Evolutionary conservation across 2,113 vertebrate species (phyloP), one percentile per base, ranked within the genome.

Genomic region (Bubalus kerabau): DNA sequence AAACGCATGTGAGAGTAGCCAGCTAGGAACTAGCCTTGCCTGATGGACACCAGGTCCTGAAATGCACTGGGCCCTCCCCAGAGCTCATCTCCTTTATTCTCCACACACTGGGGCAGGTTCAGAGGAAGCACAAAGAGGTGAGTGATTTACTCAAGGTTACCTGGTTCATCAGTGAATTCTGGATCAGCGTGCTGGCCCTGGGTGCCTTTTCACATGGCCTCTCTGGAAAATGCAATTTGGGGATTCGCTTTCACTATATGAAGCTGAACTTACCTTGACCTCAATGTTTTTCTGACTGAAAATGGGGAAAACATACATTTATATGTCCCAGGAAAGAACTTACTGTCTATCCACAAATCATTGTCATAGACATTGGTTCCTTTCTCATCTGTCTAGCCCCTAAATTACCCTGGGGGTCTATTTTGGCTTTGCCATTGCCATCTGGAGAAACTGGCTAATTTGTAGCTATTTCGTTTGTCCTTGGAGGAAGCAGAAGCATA

Each of bases 331-430:
- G 80, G 90, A 80, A 97, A 95, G 67, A 86, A 24, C 19, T 28
- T 6, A 46, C 36, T 74, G 30, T 56, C 60, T 40, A 19, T 14
- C 59, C 50, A 94, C 96, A 96, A 94, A 94, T 95, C 97, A 92
- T 59, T 0, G 2, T 13, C 17, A 4, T 0, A 46, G 74, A 32
- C 76, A 28, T 85, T 40, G 26, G 59, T 30, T 62, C 56, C 50
- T 30, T 88, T 60, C 50, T 17, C 11, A 7, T n/a, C 11, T 1
- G 1, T 64, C 59, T 24, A 23, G 64, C 82, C 40, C 40, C 57
- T 83, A 57, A 76, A 89, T 93, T 56, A 78, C 23, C 1, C 0
- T 1, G 59, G 81, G 59, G 85, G 48, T 76, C 57, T 76, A 7
- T 82, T 82, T 74, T 81, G 84, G 88, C 74, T 81, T 59, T 94